phyloP scores from a whole-genome alignment of 2,113 vertebrate genomes.

The Syrrhaptes paradoxus region DNA sequence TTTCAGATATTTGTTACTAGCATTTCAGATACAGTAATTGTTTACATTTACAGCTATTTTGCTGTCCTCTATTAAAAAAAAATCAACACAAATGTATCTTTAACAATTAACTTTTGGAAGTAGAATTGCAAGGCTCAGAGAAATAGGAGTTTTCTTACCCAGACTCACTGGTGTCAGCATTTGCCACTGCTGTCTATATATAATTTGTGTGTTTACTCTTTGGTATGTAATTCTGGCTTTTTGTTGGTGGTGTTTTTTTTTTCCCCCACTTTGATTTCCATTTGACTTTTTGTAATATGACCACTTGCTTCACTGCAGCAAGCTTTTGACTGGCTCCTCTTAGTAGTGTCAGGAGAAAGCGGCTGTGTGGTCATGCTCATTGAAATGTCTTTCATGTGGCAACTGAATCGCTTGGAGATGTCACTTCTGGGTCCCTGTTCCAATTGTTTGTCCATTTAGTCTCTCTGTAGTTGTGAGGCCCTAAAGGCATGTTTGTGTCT shows the following conservation, averaged over 20 bases:
- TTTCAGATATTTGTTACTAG: neutral
- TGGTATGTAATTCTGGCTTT: neutral
- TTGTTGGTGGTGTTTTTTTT: neutral
- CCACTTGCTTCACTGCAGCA: neutral
- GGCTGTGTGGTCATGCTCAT: neutral
- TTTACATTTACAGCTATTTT: neutral
- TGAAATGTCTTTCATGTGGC: neutral
- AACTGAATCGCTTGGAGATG: neutral
- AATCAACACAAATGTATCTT: neutral
- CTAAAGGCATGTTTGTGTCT: neutral
- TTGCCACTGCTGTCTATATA: neutral
- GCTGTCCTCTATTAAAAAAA: neutral
- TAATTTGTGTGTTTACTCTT: neutral
- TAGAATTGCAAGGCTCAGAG: neutral
- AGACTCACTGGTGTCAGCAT: neutral
- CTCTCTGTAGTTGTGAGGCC: neutral
- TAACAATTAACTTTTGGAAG: neutral
- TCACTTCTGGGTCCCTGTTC: neutral
- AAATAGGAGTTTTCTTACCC: neutral
- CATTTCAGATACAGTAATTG: neutral
- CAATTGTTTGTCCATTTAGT: neutral
- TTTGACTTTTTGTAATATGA: neutral
- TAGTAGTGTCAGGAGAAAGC: neutral
- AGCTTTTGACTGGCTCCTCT: neutral
- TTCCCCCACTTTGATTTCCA: neutral